Percentiles rank a stretch among this genome's conserved stretches.
Conservation (phyloP, 2,888 invertebrate species). For the Himalopsyche japonica region DNA sequence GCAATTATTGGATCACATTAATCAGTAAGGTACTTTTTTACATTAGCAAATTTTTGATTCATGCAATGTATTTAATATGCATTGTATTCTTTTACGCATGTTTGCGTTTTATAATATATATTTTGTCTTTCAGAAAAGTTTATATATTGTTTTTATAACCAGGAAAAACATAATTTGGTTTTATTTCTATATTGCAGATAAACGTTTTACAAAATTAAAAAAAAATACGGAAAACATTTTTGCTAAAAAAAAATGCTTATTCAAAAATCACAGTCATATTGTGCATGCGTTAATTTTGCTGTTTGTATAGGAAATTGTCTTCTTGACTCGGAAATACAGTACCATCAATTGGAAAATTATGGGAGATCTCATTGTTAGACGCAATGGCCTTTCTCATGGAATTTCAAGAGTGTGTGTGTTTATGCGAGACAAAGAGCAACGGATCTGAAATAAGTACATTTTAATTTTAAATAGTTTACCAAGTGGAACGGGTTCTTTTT, state of each 20-base stretch:
- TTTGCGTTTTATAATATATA: too few species aligned
- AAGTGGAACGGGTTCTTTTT: slow-evolving; percentile 4
- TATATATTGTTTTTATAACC: too few species aligned
- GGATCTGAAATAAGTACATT: not conserved
- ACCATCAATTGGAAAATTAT: not conserved
- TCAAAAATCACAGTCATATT: not conserved
- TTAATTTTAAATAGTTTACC: not conserved
- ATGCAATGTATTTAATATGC: too few species aligned
- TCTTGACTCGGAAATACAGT: not conserved
- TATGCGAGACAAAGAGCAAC: slow-evolving; percentile 2
- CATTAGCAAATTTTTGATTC: too few species aligned
- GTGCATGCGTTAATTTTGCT: not conserved
- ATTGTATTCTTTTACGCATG: too few species aligned
- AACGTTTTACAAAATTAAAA: too few species aligned
- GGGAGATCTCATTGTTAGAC: not conserved
- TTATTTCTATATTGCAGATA: too few species aligned
- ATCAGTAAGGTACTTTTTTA: too few species aligned
- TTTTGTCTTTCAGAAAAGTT: too few species aligned
- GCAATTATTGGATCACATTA: too few species aligned
- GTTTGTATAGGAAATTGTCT: not conserved
- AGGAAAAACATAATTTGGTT: too few species aligned
- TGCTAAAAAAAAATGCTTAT: not conserved
- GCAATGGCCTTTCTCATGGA: not conserved
- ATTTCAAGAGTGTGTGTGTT: not conserved
- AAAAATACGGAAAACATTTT: too few species aligned